A percentile compares a stretch with the other conserved stretches of the same genome.
Conservation (phyloP, 92 coral and sea anemone species). For the Palythoa grandiflora region DNA sequence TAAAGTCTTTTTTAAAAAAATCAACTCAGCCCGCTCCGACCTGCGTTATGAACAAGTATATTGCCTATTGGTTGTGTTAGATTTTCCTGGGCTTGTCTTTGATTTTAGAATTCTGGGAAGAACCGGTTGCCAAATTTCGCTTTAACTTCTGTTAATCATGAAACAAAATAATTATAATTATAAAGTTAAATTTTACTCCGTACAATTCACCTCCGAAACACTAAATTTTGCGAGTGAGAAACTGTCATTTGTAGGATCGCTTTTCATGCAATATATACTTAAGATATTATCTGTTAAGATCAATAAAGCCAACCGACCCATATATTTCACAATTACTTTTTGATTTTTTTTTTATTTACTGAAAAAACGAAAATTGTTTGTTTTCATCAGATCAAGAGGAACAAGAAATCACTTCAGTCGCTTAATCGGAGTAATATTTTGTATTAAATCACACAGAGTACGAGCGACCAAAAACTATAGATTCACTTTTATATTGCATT, state of each 20-base stretch:
- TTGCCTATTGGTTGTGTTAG: no score
- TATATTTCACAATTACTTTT: background rate
- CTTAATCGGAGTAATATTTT: background rate
- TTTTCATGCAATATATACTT: background rate
- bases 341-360: background rate
- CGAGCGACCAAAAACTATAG: background rate
- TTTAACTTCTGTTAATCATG: no score
- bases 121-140: no score
- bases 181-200: no score
- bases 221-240: background rate
- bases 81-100: no score
- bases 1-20: background rate
- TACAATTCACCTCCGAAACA: no score
- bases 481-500: background rate
- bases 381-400: background rate
- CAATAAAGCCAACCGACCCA: background rate
- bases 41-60: no score
- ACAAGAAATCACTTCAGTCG: background rate
- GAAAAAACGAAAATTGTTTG: background rate
- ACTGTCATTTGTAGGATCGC: background rate
- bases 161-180: no score
- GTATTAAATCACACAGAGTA: background rate
- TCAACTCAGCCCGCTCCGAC: background rate
- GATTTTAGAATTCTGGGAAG: no score
- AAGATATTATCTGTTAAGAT: background rate